phyloP scores from a whole-genome alignment of 2,888 invertebrate genomes.

The Drosophila colorata region DNA sequence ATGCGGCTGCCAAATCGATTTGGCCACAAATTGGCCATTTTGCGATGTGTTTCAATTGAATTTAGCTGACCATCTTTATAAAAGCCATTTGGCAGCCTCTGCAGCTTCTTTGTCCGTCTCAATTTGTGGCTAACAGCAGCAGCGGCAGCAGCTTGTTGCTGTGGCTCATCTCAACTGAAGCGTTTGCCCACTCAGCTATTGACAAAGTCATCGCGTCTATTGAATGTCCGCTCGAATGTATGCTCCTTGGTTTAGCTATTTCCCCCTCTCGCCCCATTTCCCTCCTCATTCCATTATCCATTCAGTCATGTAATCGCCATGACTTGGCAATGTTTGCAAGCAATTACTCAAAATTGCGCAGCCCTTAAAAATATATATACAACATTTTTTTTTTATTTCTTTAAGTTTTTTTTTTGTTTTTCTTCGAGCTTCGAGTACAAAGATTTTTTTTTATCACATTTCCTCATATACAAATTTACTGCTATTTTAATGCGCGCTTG shows the following conservation, averaged over 20 bases:
- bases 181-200: conserved; percentile 22
- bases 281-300: conserved; percentile 16
- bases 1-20: conserved; percentile 44
- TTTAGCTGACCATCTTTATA: conserved; percentile 42
- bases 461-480: neutral
- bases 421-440: conserved; percentile 3
- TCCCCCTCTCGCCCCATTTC: neutral
- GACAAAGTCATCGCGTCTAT: conserved; percentile 57
- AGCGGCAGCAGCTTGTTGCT: conserved; percentile 54
- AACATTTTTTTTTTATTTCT: conserved; percentile 6
- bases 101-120: conserved; percentile 24
- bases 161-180: conserved; percentile 30
- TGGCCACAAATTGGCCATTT: conserved; percentile 18
- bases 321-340: conserved; percentile 51
- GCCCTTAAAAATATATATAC: conserved; percentile 20
- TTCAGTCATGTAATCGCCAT: conserved; percentile 55
- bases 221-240: conserved; percentile 33
- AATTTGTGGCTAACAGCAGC: conserved; percentile 35
- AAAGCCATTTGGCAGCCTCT: conserved; percentile 29
- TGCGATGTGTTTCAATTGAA: conserved; percentile 32
- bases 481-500: neutral
- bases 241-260: neutral
- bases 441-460: conserved; percentile 20
- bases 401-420: conserved; percentile 10
- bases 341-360: conserved; percentile 55